A percentile compares a stretch with the other conserved stretches of the same genome.
These are phyloP conservation scores for Copidosoma floridanum DNA, from an alignment of 1,140 invertebrate species.

Conservation along the genomic window DNA sequence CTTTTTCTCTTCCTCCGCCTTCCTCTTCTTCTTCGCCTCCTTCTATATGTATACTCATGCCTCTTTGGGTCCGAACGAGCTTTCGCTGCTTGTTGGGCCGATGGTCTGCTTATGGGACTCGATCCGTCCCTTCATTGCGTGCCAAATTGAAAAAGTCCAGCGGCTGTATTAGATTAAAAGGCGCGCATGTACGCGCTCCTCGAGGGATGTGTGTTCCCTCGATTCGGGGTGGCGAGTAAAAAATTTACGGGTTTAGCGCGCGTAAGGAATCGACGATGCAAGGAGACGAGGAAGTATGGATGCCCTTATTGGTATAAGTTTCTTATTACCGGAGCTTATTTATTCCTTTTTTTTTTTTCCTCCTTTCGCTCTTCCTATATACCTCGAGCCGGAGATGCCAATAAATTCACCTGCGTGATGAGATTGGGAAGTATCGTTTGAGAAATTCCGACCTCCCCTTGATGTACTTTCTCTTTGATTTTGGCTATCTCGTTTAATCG, in stretches of 20 bases:
- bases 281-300: not conserved
- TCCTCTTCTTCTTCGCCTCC: not conserved
- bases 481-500: too few relatives aligned
- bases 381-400: too few relatives aligned
- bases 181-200: not conserved
- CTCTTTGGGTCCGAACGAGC: too few relatives aligned
- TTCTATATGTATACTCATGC: not conserved
- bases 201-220: not conserved
- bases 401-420: too few relatives aligned
- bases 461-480: too few relatives aligned
- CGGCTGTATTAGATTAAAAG: constrained; percentile 24
- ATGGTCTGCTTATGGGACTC: constrained; percentile 22
- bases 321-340: too few relatives aligned
- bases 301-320: not conserved
- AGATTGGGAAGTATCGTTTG: too few relatives aligned
- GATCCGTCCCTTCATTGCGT: constrained; percentile 23
- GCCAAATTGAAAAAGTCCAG: constrained; percentile 28
- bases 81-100: constrained; percentile 2
- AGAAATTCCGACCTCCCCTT: too few relatives aligned
- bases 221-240: not conserved
- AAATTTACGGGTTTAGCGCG: not conserved
- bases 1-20: constrained; percentile 6
- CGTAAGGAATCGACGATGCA: constrained; percentile 9
- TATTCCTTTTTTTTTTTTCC: too few relatives aligned
- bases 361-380: too few relatives aligned